phyloP scores from a whole-genome alignment of 2,113 vertebrate genomes.

The Vicugna pacos region DNA sequence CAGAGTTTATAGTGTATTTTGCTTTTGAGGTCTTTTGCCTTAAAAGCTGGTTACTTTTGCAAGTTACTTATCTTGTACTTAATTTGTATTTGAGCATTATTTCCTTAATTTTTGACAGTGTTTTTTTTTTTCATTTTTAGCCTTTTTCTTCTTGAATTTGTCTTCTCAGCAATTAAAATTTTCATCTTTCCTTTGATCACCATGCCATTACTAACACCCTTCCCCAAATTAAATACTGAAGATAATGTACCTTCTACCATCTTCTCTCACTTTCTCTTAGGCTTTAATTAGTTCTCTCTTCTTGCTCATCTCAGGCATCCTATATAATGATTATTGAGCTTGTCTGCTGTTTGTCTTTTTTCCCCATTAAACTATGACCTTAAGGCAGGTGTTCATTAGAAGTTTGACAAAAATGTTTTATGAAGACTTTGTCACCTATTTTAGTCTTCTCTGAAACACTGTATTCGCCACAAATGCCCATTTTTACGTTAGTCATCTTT shows the following conservation, averaged over 20 bases:
- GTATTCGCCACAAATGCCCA: slow-evolving; percentile 32
- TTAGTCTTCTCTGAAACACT: background rate
- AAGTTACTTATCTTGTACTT: background rate
- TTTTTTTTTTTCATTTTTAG: slow-evolving; percentile 37
- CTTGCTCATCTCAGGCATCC: background rate
- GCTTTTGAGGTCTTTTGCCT: slow-evolving; percentile 17
- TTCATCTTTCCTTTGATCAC: slow-evolving; percentile 29
- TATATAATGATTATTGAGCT: background rate
- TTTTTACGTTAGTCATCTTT: background rate
- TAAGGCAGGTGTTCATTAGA: background rate
- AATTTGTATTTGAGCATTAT: background rate
- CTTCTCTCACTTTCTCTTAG: background rate
- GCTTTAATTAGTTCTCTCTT: background rate
- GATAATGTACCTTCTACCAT: background rate
- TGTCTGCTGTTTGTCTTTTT: slow-evolving; percentile 19
- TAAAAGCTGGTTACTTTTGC: slow-evolving; percentile 4
- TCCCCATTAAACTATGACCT: background rate
- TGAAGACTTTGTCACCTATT: slow-evolving; percentile 19
- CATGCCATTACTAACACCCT: background rate
- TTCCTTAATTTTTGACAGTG: slow-evolving; percentile 28
- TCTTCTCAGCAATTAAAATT: slow-evolving; percentile 12
- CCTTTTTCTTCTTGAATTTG: slow-evolving; percentile 33
- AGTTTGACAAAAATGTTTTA: background rate
- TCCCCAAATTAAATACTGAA: background rate
- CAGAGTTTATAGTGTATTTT: slow-evolving; percentile 25